Evolutionary conservation across 2,113 vertebrate species (phyloP).

Genomic region (Chlorodrepanis virens): DNA sequence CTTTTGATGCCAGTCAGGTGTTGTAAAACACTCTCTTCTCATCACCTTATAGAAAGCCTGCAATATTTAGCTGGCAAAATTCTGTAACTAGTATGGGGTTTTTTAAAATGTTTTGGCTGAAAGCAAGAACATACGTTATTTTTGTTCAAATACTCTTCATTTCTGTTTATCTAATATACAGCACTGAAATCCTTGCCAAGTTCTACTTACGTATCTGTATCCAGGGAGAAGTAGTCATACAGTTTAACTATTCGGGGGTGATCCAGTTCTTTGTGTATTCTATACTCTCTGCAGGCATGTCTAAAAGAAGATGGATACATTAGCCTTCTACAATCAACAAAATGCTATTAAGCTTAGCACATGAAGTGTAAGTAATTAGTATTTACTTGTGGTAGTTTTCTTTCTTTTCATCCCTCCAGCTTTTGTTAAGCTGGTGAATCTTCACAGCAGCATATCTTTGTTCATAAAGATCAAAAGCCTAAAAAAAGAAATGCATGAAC

Average conservation of each 20-base stretch:
- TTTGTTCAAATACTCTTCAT: neutral
- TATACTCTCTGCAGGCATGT: conserved; percentile 98
- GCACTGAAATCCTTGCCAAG: neutral
- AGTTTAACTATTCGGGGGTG: conserved; percentile 98
- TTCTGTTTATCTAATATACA: neutral
- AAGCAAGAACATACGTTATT: neutral
- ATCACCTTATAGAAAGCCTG: neutral
- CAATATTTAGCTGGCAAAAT: neutral
- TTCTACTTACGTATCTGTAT: conserved; percentile 96
- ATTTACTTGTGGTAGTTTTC: conserved; percentile 99
- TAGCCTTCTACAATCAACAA: conserved; percentile 38
- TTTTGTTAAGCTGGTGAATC: conserved; percentile 99
- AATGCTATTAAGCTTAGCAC: conserved; percentile 20
- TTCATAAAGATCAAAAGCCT: conserved; percentile 99
- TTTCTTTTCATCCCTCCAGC: conserved; percentile 99
- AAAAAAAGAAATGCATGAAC: conserved; percentile 41
- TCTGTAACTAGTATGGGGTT: neutral
- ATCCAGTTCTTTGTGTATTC: conserved; percentile 99
- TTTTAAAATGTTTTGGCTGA: neutral
- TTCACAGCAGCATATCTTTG: conserved; percentile 99
- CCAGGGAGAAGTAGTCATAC: conserved; percentile 99
- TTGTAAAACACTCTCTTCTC: neutral
- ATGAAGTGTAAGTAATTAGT: conserved; percentile 39
- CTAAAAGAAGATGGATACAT: conserved; percentile 70
- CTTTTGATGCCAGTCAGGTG: neutral